A percentile compares a stretch with the other conserved stretches of the same genome.
These are phyloP conservation scores for Hapalemur alaotrensis DNA, from an alignment of 2,797 vertebrate genomes.

Conservation along the genomic window DNA sequence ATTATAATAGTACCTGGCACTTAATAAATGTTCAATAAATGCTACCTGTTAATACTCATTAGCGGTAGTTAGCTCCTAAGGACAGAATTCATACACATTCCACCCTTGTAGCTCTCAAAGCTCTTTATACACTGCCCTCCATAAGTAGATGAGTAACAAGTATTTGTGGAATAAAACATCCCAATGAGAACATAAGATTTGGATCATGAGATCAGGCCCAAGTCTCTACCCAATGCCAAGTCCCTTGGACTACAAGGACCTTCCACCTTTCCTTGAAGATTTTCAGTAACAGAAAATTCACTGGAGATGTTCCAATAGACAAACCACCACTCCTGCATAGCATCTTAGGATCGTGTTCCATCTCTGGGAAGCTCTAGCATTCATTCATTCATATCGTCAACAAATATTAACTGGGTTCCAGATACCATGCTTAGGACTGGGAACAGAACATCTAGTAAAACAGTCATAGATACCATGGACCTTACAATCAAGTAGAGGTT, in stretches of 20 bases:
- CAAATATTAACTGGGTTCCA: not conserved
- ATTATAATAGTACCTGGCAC: not conserved
- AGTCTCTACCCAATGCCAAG: not conserved
- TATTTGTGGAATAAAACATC: not conserved
- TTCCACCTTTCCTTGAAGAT: not conserved
- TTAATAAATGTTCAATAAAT: not conserved
- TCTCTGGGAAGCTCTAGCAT: not conserved
- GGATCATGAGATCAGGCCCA: not conserved
- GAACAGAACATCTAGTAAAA: not conserved
- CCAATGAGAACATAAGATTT: not conserved
- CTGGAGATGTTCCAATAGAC: fast-evolving
- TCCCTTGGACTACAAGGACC: not conserved
- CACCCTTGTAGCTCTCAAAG: not conserved
- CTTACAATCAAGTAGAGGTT: not conserved
- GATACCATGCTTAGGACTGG: not conserved
- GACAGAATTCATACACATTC: too few species aligned
- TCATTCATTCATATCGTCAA: not conserved
- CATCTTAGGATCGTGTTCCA: fast-evolving
- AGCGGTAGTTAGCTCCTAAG: too few species aligned
- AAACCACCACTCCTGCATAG: fast-evolving
- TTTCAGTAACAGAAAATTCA: not conserved
- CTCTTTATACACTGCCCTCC: not conserved
- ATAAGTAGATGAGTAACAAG: too few species aligned
- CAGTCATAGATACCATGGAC: not conserved
- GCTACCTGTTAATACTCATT: not conserved